Conservation (phyloP, 2,797 vertebrate genomes). For the Chaetodon trifasciatus region DNA sequence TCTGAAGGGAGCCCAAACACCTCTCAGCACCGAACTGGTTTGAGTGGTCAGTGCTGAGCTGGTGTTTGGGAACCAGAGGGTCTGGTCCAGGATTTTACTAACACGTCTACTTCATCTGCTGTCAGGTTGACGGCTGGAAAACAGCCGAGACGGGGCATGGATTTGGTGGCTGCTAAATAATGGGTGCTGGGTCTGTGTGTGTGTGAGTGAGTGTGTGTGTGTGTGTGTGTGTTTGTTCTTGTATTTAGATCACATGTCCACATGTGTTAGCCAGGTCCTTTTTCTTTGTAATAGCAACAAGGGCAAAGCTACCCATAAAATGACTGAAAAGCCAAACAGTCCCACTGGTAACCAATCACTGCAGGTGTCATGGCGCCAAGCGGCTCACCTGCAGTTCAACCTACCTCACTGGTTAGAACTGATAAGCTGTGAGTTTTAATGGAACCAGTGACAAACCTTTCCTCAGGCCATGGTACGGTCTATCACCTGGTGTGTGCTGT, state of each 20-base stretch:
- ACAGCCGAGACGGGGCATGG: conserved; percentile 1
- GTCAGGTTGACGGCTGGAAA: conserved; percentile 45
- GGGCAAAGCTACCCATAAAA: no score
- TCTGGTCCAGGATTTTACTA: conserved; percentile 52
- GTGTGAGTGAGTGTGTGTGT: conserved; percentile 7
- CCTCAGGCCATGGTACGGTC: not conserved
- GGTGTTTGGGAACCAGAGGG: conserved; percentile 14
- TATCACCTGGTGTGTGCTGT: not conserved
- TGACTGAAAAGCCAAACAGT: no score
- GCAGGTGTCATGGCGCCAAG: no score
- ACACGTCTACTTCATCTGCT: conserved; percentile 53
- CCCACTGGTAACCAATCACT: no score
- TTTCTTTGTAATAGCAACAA: not conserved
- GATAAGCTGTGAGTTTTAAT: no score
- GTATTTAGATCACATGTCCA: not conserved
- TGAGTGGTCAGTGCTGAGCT: not conserved
- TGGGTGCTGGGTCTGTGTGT: conserved; percentile 4
- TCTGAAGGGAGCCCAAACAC: conserved; percentile 27
- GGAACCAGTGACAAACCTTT: no score
- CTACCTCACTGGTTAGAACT: no score
- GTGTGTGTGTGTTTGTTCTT: not conserved
- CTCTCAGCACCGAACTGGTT: not conserved
- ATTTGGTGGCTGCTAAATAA: conserved; percentile 26
- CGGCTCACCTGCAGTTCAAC: no score
- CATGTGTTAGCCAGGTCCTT: not conserved